Percentiles rank a stretch among this genome's conserved stretches.
phyloP scores from a whole-genome alignment of 2,113 vertebrate genomes.

The Corynorhinus townsendii region DNA sequence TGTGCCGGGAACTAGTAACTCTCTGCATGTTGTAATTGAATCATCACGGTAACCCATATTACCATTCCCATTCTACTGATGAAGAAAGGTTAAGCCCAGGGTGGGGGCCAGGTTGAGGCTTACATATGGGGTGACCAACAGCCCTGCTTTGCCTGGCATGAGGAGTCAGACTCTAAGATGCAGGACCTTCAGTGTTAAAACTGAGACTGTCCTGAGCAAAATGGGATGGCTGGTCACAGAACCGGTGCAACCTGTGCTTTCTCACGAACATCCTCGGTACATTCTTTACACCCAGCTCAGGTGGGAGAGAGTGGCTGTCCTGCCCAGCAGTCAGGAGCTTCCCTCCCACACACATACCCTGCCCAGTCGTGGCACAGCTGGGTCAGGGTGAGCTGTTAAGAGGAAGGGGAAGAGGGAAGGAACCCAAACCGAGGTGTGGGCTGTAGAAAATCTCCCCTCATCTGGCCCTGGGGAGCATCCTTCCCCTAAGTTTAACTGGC shows the following conservation, averaged over 20 bases:
- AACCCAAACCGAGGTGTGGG: rapidly evolving
- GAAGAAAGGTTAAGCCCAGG: background rate
- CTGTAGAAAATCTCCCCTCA: background rate
- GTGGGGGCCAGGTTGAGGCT: background rate
- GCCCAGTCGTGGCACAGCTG: background rate
- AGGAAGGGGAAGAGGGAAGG: background rate
- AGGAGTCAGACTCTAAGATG: background rate
- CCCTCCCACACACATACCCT: background rate
- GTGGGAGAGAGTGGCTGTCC: background rate
- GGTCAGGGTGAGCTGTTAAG: background rate
- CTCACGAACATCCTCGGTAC: background rate
- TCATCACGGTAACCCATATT: background rate
- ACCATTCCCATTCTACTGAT: background rate
- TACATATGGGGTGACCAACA: background rate
- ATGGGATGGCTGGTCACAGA: background rate
- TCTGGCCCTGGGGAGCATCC: background rate
- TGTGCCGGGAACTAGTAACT: background rate
- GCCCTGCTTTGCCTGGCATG: background rate
- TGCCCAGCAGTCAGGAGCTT: background rate
- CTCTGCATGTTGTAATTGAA: background rate
- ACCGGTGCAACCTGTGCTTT: background rate
- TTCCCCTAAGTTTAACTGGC: background rate
- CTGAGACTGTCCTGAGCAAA: background rate
- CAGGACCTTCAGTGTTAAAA: background rate
- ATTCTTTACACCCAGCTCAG: background rate